Base-by-base conservation (phyloP, 2,888 invertebrate genomes). In the Drosophila percnosoma region DNA sequence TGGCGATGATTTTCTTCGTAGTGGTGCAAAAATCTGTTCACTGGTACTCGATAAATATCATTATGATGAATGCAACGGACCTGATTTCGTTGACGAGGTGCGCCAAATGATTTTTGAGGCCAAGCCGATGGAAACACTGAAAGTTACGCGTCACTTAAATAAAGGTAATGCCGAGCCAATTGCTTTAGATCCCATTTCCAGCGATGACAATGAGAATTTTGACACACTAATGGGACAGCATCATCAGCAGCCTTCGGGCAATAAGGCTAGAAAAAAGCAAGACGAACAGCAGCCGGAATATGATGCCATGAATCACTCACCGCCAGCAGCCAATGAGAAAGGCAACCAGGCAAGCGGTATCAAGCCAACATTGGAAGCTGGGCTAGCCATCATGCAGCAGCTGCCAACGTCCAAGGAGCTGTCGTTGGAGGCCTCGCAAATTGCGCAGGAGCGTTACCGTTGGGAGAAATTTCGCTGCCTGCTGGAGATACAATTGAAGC, bases 41-140 rank as follows among this genome's bases (percentile, higher is more conserved):
- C 95, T 96, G 93, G 94, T 97, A 27, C 95, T 94, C 82, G 94
- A 95, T 80, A 95, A 95, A 38, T 94, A 93, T 68, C 97, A 97
- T 93, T 96, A 95, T 91, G 93, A 94, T 52, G 96, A 96, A 87
- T 93, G 93, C 13, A 91, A 92, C 3, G 95, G 95, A 0, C 91
- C 92, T 2, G 94, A 95, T 0, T 95, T 96, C 78, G 89, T 93
- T 27, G 92, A 94, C 67, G 87, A 94, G 24, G 92, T 94, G 13
- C 93, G 93, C 58, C 92, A 93, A 58, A 92, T 94, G 8, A 91
- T 91, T 29, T 59, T 67, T 10, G 78, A 87, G 7, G 53, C 81
- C 4, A 76, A 83, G 36, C 27, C 62, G 1, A 53, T 69, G 0
- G 78, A 79, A 18, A 53, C 67, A 1, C 21, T 73, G 1, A 77